A percentile compares a stretch with the other conserved stretches of the same genome.
Conservation (phyloP, 2,797 vertebrate genomes). For the Hemitrygon akajei region DNA sequence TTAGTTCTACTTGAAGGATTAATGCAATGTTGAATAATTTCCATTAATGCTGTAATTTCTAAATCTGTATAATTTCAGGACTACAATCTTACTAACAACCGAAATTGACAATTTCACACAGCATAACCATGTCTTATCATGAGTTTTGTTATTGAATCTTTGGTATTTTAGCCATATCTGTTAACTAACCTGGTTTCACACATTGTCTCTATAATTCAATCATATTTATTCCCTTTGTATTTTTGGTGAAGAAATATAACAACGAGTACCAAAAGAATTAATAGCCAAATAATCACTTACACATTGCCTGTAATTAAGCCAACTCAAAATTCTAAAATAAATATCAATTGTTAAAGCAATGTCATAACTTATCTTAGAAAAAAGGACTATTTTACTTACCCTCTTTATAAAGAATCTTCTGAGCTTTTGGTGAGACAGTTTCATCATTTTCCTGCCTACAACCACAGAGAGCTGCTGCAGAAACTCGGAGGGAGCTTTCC, state of each 20-base stretch:
- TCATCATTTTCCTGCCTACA: slow-evolving; percentile 30
- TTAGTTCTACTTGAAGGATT: neutral
- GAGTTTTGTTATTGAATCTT: neutral
- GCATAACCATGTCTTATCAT: neutral
- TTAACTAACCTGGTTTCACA: neutral
- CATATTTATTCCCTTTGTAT: neutral
- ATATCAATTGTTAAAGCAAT: neutral
- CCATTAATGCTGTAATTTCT: neutral
- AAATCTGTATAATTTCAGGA: neutral
- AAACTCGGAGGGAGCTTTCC: slow-evolving; percentile 24
- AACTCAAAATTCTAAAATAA: neutral
- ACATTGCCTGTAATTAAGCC: neutral
- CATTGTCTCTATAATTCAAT: neutral
- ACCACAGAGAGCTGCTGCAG: slow-evolving; percentile 14
- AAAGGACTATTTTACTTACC: neutral
- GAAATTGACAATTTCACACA: neutral
- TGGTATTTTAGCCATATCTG: neutral
- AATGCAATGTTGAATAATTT: neutral
- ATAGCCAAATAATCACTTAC: neutral
- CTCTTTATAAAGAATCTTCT: slow-evolving; percentile 33
- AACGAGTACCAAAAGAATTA: neutral
- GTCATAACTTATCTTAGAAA: neutral
- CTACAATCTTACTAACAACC: neutral
- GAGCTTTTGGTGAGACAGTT: slow-evolving; percentile 28
- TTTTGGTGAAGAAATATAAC: slow-evolving; percentile 2